Evolutionary conservation across 1,140 invertebrate genomes (phyloP).

Genomic region (Ceratina calcarata): DNA sequence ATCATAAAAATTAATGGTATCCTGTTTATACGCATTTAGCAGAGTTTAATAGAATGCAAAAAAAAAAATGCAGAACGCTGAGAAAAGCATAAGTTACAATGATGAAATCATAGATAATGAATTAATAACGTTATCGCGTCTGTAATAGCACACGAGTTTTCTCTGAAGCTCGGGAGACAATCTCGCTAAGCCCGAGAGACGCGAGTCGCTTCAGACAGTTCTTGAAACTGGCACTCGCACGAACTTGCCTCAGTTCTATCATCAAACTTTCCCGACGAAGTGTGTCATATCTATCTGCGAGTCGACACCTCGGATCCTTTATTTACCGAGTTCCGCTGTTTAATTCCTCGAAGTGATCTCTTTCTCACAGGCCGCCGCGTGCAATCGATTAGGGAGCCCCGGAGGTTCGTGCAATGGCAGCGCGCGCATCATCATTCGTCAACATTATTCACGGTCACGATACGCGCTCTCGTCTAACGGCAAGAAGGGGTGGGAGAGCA

Average conservation of each 20-base stretch:
- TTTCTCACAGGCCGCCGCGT: background rate
- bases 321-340: conserved; percentile 18
- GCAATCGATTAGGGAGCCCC: conserved; percentile 16
- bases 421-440: conserved; percentile 59
- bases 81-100: too few relatives aligned
- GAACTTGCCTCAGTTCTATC: background rate
- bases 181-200: background rate
- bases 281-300: background rate
- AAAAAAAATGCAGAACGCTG: too few relatives aligned
- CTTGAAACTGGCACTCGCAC: background rate
- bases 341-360: conserved; percentile 11
- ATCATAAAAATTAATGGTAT: too few relatives aligned
- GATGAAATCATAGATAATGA: too few relatives aligned
- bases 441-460: conserved; percentile 70
- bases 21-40: too few relatives aligned
- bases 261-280: background rate
- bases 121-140: background rate
- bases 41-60: too few relatives aligned
- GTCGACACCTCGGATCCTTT: conserved; percentile 1
- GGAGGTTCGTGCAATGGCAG: background rate
- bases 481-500: background rate
- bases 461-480: conserved; percentile 34
- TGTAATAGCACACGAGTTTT: background rate
- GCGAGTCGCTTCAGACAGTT: background rate
- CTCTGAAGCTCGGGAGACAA: background rate